Percentiles rank a stretch among this genome's conserved stretches.
Evolutionary conservation across 2,797 vertebrate species (phyloP).

Genomic region (Octomys mimax): DNA sequence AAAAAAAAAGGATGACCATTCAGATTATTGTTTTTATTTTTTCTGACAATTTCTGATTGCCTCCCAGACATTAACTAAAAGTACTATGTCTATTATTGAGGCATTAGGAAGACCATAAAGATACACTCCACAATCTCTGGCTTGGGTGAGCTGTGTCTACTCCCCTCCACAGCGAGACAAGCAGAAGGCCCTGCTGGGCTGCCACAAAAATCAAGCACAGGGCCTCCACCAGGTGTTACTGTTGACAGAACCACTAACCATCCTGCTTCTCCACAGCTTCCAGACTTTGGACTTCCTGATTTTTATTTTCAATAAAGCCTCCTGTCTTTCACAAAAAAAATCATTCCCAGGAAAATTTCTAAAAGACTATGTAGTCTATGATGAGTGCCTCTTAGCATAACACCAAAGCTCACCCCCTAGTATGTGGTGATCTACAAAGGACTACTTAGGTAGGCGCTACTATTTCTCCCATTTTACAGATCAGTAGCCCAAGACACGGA

Average conservation of each 20-base stretch:
- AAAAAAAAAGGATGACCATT: neutral
- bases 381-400: neutral
- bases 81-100: neutral
- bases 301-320: constrained; percentile 26
- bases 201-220: neutral
- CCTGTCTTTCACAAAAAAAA: neutral
- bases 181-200: constrained; percentile 32
- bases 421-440: neutral
- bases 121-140: neutral
- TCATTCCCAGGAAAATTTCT: neutral
- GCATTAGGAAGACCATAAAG: constrained; percentile 21
- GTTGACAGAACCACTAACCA: constrained; percentile 34
- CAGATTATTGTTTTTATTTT: neutral
- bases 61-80: neutral
- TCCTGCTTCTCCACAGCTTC: neutral
- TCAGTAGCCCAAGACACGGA: neutral
- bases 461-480: neutral
- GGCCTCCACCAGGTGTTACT: constrained; percentile 49
- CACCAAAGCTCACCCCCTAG: neutral
- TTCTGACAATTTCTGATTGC: constrained; percentile 35
- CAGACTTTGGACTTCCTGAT: neutral
- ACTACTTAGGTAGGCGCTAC: neutral
- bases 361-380: neutral
- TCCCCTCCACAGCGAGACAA: neutral
- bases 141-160: constrained; percentile 44